Evolutionary conservation across 1,140 invertebrate species (phyloP).

Genomic region (Calycopis cecrops): DNA sequence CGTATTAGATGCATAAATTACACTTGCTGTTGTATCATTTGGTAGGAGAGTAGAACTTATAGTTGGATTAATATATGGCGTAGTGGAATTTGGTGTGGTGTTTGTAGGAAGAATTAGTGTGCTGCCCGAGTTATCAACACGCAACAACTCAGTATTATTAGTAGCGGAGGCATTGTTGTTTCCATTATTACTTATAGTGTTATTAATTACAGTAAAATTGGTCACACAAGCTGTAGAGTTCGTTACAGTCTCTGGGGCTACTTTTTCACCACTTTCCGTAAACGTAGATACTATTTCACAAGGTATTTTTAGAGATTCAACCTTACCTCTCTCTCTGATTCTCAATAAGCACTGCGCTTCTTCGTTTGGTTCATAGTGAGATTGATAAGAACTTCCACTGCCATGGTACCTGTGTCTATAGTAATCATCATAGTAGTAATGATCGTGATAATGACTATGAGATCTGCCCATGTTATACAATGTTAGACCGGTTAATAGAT

Average conservation of each 20-base stretch:
- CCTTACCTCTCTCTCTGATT: slow-evolving; percentile 46
- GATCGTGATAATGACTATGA: slow-evolving; percentile 46
- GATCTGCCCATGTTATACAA: slow-evolving; percentile 63
- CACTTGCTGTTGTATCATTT: too few relatives aligned
- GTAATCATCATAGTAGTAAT: slow-evolving; percentile 64
- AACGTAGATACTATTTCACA: slow-evolving; percentile 68
- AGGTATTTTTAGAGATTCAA: slow-evolving; percentile 50
- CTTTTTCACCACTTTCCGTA: slow-evolving; percentile 41
- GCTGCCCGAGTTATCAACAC: too few relatives aligned
- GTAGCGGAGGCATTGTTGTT: neutral
- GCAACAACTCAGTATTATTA: neutral
- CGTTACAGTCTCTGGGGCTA: slow-evolving; percentile 20
- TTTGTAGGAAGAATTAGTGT: too few relatives aligned
- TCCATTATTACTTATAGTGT: slow-evolving; percentile 8
- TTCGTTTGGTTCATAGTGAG: slow-evolving; percentile 33
- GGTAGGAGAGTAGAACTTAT: too few relatives aligned
- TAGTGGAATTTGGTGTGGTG: too few relatives aligned
- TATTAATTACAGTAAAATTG: slow-evolving; percentile 29
- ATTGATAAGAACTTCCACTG: slow-evolving; percentile 16
- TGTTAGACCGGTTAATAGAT: slow-evolving; percentile 53
- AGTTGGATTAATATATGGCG: too few relatives aligned
- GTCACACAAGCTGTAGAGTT: slow-evolving; percentile 39
- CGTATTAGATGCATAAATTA: too few relatives aligned
- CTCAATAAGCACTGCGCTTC: slow-evolving; percentile 46
- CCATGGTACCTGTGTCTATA: slow-evolving; percentile 45